phyloP scores from a whole-genome alignment of 2,113 vertebrate genomes.

The Misgurnus mizolepis region DNA sequence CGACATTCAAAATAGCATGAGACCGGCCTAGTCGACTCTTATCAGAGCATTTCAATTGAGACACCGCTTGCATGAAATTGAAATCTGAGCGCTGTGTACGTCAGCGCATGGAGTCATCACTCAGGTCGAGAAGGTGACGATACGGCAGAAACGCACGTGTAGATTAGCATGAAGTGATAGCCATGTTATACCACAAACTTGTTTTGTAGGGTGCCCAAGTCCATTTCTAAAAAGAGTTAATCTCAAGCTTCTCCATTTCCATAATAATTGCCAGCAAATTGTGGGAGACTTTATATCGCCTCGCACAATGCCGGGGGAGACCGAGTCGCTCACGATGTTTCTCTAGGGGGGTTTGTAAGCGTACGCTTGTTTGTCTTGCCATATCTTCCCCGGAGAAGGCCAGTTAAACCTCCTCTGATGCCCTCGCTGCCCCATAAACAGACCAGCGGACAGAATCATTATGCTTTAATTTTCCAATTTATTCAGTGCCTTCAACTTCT shows the following conservation, averaged over 20 bases:
- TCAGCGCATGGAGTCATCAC: background rate
- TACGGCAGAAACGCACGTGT: background rate
- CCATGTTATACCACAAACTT: background rate
- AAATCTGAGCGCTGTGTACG: slow-evolving; percentile 1
- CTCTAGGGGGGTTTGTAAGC: background rate
- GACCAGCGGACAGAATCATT: slow-evolving; percentile 56
- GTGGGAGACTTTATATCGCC: background rate
- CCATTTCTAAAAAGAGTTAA: slow-evolving; percentile 16
- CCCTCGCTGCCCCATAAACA: slow-evolving; percentile 48
- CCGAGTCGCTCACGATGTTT: slow-evolving; percentile 22
- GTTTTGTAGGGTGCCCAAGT: background rate
- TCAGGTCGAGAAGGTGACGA: slow-evolving; percentile 1
- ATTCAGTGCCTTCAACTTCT: slow-evolving; percentile 59
- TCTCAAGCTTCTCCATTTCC: slow-evolving; percentile 41
- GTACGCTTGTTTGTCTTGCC: slow-evolving; percentile 25
- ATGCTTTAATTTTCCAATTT: slow-evolving; percentile 62
- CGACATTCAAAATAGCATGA: slow-evolving; percentile 12
- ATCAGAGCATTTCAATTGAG: slow-evolving; percentile 30
- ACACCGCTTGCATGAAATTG: background rate
- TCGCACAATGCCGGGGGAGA: background rate
- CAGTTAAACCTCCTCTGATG: slow-evolving; percentile 31
- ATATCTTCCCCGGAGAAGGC: slow-evolving; percentile 35
- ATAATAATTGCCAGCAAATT: slow-evolving; percentile 43
- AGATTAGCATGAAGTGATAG: slow-evolving; percentile 9
- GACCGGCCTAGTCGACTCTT: slow-evolving; percentile 22